Evolutionary conservation across 2,888 invertebrate species (phyloP).

Genomic region (Sthenelais limicola): DNA sequence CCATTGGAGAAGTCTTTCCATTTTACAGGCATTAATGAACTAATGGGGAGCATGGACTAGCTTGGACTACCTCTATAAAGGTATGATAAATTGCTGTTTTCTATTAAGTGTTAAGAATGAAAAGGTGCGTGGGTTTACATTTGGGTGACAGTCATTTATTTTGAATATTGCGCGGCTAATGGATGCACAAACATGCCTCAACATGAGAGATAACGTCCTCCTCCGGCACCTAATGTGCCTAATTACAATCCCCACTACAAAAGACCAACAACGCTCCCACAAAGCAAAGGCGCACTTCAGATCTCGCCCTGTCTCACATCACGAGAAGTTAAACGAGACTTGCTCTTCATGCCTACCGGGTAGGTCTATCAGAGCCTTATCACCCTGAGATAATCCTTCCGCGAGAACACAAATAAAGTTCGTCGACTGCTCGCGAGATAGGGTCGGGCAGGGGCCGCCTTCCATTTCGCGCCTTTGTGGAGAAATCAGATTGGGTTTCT

Average conservation of each 20-base stretch:
- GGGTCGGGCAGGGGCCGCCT: conserved; percentile 21
- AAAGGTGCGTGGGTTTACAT: too few relatives aligned
- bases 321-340: neutral
- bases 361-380: neutral
- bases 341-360: neutral
- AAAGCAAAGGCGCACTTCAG: neutral
- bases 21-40: too few relatives aligned
- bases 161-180: conserved; percentile 18
- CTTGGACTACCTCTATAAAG: too few relatives aligned
- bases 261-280: conserved; percentile 7
- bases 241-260: conserved; percentile 30
- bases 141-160: conserved; percentile 7
- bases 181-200: neutral
- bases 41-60: too few relatives aligned
- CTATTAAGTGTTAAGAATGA: too few relatives aligned
- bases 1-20: too few relatives aligned
- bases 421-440: conserved; percentile 6
- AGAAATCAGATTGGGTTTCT: conserved; percentile 31
- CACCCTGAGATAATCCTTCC: conserved; percentile 25
- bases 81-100: too few relatives aligned
- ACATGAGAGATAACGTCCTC: conserved; percentile 26
- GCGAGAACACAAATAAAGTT: conserved; percentile 2
- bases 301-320: neutral
- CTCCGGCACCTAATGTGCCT: conserved; percentile 21
- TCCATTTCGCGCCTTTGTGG: conserved; percentile 34